Evolutionary conservation across 2,113 vertebrate species (phyloP).

Genomic region (Petromus typicus): DNA sequence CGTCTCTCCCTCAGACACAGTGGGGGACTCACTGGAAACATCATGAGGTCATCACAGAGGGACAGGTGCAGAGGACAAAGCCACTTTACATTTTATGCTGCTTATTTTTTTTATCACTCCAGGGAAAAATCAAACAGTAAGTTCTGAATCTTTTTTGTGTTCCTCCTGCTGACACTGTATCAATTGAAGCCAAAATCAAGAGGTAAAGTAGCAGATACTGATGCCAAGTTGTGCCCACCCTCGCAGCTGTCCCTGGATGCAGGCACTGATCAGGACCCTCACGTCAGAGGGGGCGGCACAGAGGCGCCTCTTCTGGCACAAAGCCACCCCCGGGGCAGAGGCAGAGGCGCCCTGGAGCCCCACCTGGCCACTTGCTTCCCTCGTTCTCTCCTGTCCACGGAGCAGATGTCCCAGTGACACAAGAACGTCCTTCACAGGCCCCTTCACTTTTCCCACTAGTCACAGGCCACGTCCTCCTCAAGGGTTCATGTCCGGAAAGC

Average conservation of each 20-base stretch:
- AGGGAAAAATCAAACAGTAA: not conserved
- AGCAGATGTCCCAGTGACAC: not conserved
- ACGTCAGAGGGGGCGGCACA: not conserved
- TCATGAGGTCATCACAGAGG: not conserved
- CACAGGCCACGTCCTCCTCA: not conserved
- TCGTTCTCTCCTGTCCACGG: not conserved
- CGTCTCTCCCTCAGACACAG: not conserved
- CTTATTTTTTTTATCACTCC: not conserved
- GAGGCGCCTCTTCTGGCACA: not conserved
- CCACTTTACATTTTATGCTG: not conserved
- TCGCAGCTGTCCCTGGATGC: accelerated
- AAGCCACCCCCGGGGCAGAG: not conserved
- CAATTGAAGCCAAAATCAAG: not conserved
- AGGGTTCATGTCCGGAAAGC: not conserved
- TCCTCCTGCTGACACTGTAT: not conserved
- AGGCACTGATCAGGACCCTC: not conserved
- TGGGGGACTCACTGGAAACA: not conserved
- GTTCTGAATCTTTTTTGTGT: not conserved
- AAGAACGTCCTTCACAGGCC: not conserved
- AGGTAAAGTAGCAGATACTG: not conserved
- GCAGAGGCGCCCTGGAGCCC: too few species aligned
- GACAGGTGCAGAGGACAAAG: not conserved
- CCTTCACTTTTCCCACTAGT: not conserved
- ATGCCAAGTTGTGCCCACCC: not conserved
- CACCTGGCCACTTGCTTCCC: not conserved